Evolutionary conservation across 2,888 invertebrate genomes (phyloP).

Genomic region (Folsomia candida): DNA sequence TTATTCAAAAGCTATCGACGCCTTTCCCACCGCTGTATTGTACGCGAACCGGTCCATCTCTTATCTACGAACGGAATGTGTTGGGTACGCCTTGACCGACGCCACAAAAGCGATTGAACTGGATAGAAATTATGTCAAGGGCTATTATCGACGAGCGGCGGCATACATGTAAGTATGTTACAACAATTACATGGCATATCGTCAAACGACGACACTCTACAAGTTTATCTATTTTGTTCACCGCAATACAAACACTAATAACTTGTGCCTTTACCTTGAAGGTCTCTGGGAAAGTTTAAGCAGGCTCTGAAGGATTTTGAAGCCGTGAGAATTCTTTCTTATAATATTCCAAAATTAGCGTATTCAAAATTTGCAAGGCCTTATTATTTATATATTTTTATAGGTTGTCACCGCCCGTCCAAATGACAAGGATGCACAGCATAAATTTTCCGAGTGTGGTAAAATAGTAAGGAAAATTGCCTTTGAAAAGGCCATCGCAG

Average conservation of each 20-base stretch:
- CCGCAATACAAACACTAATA: too few species aligned
- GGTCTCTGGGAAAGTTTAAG: slow-evolving; percentile 95
- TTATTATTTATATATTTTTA: slow-evolving; percentile 48
- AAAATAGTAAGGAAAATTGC: slow-evolving; percentile 93
- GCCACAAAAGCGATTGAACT: slow-evolving; percentile 86
- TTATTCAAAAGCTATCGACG: slow-evolving; percentile 78
- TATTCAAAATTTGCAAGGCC: not conserved
- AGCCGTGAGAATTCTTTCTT: slow-evolving; percentile 67
- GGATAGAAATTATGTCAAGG: slow-evolving; percentile 88
- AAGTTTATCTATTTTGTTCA: too few species aligned
- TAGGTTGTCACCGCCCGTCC: slow-evolving; percentile 89
- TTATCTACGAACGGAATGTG: slow-evolving; percentile 88
- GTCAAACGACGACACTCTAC: too few species aligned
- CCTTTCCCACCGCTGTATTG: slow-evolving; percentile 82
- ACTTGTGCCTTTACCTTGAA: too few species aligned
- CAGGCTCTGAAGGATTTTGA: slow-evolving; percentile 94
- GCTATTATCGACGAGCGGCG: slow-evolving; percentile 93
- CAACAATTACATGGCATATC: too few species aligned
- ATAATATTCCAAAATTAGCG: not conserved
- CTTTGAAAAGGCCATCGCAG: slow-evolving; percentile 94
- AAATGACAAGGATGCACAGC: slow-evolving; percentile 88
- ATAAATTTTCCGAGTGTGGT: slow-evolving; percentile 88
- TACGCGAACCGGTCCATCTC: slow-evolving; percentile 88
- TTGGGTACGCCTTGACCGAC: slow-evolving; percentile 89
- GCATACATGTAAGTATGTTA: too few species aligned